A percentile compares a stretch with the other conserved stretches of the same genome.
Evolutionary conservation across 2,888 invertebrate genomes (phyloP).

Genomic region (Agrilus biguttatus): DNA sequence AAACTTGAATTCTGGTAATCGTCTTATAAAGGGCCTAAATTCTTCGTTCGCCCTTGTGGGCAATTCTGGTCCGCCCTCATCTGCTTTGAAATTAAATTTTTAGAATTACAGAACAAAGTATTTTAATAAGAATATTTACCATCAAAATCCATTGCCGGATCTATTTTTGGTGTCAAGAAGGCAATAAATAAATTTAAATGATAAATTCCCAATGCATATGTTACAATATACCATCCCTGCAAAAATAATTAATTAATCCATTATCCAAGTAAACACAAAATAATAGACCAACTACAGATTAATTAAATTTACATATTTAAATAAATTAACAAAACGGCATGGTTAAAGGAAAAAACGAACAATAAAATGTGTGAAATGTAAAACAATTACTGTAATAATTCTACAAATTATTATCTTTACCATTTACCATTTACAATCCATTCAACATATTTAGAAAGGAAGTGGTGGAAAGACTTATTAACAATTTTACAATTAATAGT

Average conservation of each 20-base stretch:
- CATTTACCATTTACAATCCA: background rate
- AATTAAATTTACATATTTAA: too few species aligned
- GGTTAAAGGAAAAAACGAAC: slow-evolving; percentile 11
- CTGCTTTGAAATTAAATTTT: slow-evolving; percentile 29
- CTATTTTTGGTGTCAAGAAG: slow-evolving; percentile 98
- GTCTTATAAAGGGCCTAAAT: slow-evolving; percentile 91
- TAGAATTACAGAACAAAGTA: background rate
- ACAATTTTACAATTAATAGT: slow-evolving; percentile 1
- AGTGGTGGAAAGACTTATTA: slow-evolving; percentile 13
- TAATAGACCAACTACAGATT: too few species aligned
- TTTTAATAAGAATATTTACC: slow-evolving; percentile 37
- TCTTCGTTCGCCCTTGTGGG: slow-evolving; percentile 94
- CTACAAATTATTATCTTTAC: too few species aligned
- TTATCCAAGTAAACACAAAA: too few species aligned
- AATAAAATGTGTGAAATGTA: background rate
- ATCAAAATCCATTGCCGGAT: slow-evolving; percentile 91
- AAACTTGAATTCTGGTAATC: slow-evolving; percentile 98
- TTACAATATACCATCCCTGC: slow-evolving; percentile 99
- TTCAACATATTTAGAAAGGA: slow-evolving; percentile 7
- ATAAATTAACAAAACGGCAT: slow-evolving; percentile 10
- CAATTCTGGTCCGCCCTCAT: slow-evolving; percentile 78
- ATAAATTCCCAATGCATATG: slow-evolving; percentile 98
- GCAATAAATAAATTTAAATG: slow-evolving; percentile 98
- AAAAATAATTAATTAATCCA: slow-evolving; percentile 21
- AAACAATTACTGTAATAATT: too few species aligned